These are phyloP conservation scores for Trypoxylus dichotomus DNA, from an alignment of 1,140 invertebrate species.

Conservation along the genomic window DNA sequence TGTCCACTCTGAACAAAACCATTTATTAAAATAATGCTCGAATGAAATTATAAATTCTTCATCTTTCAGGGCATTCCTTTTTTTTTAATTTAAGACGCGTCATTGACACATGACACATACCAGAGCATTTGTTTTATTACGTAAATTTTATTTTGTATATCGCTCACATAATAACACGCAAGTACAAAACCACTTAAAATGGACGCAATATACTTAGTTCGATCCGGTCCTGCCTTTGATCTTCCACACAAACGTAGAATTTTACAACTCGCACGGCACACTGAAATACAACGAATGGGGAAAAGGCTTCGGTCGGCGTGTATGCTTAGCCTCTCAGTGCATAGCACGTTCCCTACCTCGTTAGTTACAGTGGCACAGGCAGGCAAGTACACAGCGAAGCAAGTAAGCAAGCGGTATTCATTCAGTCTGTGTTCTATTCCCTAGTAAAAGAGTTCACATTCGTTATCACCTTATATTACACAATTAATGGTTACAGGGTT, in stretches of 20 bases:
- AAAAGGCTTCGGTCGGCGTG: neutral
- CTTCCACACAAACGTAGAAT: neutral
- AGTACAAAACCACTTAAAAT: too few species aligned
- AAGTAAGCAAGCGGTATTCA: neutral
- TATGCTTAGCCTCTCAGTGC: neutral
- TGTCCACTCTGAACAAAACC: too few species aligned
- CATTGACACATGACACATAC: too few species aligned
- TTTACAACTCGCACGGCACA: neutral
- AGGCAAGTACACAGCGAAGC: neutral
- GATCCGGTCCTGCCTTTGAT: neutral
- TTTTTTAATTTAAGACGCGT: too few species aligned
- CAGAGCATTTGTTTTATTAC: too few species aligned
- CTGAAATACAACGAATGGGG: neutral
- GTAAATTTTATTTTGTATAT: too few species aligned
- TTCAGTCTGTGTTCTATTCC: conserved; percentile 2
- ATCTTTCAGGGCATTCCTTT: too few species aligned
- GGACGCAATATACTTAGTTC: too few species aligned
- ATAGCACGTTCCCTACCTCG: neutral
- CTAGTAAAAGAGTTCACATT: neutral
- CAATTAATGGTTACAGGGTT: neutral
- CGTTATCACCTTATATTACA: neutral
- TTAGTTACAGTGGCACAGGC: neutral
- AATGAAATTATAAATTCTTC: too few species aligned
- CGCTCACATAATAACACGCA: too few species aligned
- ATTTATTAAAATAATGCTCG: too few species aligned